Conservation (phyloP, 2,888 invertebrate genomes). For the Pemphredon lugubris region DNA sequence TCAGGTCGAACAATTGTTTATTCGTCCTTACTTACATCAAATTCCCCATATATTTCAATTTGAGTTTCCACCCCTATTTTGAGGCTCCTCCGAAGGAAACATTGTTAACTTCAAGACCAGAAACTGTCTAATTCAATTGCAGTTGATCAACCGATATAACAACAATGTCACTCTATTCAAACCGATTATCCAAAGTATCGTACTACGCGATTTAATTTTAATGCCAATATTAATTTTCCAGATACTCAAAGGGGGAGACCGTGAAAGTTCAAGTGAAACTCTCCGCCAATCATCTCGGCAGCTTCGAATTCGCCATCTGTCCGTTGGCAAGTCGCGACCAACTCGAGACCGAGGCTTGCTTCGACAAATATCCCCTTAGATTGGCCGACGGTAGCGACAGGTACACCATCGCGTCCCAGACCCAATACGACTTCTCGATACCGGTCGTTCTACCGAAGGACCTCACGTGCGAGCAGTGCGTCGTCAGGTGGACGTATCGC, state of each 20-base stretch:
- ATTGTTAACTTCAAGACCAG: no score
- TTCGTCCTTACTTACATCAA: no score
- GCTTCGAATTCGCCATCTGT: slow-evolving; percentile 82
- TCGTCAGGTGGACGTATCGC: slow-evolving; percentile 83
- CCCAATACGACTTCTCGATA: slow-evolving; percentile 61
- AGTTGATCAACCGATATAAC: no score
- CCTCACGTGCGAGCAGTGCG: slow-evolving; percentile 82
- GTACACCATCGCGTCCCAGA: rapidly evolving
- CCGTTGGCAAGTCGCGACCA: slow-evolving; percentile 78
- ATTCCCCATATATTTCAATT: no score
- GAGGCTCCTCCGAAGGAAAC: no score
- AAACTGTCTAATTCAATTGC: no score
- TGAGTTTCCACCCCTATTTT: no score
- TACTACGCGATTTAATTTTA: no score
- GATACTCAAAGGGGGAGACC: slow-evolving; percentile 71
- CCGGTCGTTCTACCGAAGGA: slow-evolving; percentile 79
- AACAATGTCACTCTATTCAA: no score
- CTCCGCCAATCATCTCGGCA: slow-evolving; percentile 82
- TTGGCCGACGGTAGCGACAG: slow-evolving; percentile 72
- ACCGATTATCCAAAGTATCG: no score
- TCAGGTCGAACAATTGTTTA: no score
- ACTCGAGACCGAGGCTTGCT: slow-evolving; percentile 83
- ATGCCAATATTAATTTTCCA: no score
- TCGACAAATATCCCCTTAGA: slow-evolving; percentile 78
- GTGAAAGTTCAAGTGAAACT: slow-evolving; percentile 77